Percentiles rank a stretch among this genome's conserved stretches.
Evolutionary conservation across 2,888 invertebrate genomes (phyloP).

Genomic region (Xanthorhoe spadicearia): DNA sequence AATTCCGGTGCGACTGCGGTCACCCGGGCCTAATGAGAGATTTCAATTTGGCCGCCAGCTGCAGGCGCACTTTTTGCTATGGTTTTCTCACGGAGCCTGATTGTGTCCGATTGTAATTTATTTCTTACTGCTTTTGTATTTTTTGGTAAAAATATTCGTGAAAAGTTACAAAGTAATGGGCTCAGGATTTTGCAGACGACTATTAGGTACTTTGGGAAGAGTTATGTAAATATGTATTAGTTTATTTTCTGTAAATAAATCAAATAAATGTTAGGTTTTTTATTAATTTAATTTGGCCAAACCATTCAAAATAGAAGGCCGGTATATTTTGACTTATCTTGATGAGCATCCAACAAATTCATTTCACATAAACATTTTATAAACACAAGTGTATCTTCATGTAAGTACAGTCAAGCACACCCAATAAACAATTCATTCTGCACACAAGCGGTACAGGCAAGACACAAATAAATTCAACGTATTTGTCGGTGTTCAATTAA

Average conservation of each 20-base stretch:
- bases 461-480: constrained; percentile 60
- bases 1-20: constrained; percentile 25
- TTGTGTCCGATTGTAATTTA: constrained; percentile 31
- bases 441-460: constrained; percentile 39
- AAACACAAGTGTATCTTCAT: neutral
- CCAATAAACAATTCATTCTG: constrained; percentile 14
- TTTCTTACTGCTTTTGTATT: constrained; percentile 4
- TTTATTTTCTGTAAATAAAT: too few species aligned
- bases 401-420: constrained; percentile 6
- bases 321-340: neutral
- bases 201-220: too few species aligned
- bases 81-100: constrained; percentile 27
- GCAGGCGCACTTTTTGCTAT: constrained; percentile 35
- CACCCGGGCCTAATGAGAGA: constrained; percentile 40
- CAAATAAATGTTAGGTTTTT: too few species aligned
- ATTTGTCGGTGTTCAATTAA: constrained; percentile 68
- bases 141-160: neutral
- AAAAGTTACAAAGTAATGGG: too few species aligned
- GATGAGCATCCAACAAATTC: neutral
- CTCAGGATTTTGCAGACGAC: too few species aligned
- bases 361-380: too few species aligned
- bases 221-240: too few species aligned
- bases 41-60: constrained; percentile 46
- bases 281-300: too few species aligned
- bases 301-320: too few species aligned